These are phyloP conservation scores for Pangasius mekongensis DNA, from an alignment of 2,797 vertebrate genomes.

Conservation along the genomic window DNA sequence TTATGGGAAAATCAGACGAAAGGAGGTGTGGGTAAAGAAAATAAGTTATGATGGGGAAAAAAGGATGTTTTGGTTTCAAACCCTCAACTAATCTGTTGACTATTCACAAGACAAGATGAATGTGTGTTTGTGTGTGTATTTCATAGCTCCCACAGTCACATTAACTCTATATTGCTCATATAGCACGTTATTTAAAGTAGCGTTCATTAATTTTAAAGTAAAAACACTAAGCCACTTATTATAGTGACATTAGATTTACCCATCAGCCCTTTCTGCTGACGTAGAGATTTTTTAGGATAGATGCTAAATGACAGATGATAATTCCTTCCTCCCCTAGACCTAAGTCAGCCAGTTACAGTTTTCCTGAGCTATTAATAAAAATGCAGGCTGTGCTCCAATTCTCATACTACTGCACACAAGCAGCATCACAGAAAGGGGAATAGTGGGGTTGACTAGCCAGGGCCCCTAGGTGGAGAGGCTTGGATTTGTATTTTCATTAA, in stretches of 20 bases:
- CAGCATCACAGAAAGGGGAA: neutral
- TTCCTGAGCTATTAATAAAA: neutral
- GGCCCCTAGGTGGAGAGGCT: neutral
- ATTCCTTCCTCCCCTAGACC: neutral
- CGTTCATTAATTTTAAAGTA: neutral
- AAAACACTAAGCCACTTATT: neutral
- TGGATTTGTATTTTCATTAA: neutral
- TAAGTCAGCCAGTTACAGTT: neutral
- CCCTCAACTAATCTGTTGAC: constrained; percentile 8
- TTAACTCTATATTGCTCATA: constrained; percentile 14
- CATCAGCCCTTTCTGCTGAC: constrained; percentile 18
- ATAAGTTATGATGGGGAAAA: neutral
- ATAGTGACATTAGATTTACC: constrained; percentile 22
- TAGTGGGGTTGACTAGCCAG: neutral
- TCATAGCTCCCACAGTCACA: constrained; percentile 8
- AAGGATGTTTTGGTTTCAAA: constrained; percentile 6
- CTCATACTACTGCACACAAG: neutral
- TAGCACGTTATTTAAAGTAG: constrained; percentile 22
- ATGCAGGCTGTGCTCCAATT: neutral
- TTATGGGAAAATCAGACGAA: constrained; percentile 8
- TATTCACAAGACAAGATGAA: constrained; percentile 4
- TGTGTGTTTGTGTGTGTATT: constrained; percentile 19
- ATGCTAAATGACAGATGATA: neutral
- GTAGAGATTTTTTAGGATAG: neutral
- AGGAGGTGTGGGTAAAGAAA: neutral